Base-by-base conservation (phyloP, 2,797 vertebrate genomes). In the Chaetophractus vellerosus region DNA sequence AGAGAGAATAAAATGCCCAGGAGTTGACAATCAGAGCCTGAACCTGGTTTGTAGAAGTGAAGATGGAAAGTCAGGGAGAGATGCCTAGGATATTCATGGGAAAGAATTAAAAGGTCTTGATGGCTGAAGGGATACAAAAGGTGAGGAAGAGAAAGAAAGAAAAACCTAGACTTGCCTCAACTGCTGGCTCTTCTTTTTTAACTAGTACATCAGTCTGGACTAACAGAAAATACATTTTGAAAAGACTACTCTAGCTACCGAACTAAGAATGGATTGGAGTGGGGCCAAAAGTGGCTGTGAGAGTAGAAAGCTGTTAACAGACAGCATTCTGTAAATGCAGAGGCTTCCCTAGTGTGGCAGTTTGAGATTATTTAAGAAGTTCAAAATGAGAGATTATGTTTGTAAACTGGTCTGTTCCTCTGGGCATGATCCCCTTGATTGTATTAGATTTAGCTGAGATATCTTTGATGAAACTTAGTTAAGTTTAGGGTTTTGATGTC, bases 181-280 rank as follows among this genome's bases (percentile, higher is more conserved):
- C 82, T 81, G 31, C 38, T 15, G 48, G 19, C 38, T 80, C 71
- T 74, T 75, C 80, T 88, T 80, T 61, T 88, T 80, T 61, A 71
- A 41, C 38, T 59, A 79, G 9, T 69, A 55, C 71, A 61, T 80
- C n/a, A 59, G 9, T 93, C 71, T 71, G 12, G 45, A 79, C 71
- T 69, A 45, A 61, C 14, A 80, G 72, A 90, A 88, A 68, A 63
- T 71, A 76, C 26, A 45, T 82, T 41, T 85, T 74, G 80, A 76
- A 82, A 59, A 88, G 72, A 86, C 57, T 38, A 64, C 1, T 83
- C 19, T 72, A 50, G 15, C 68, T 55, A 28, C 28, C 69, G 81
- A 59, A 75, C 38, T 33, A 57, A 57, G 28, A 52, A 94, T 45
- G 41, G 33, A 41, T 50, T 72, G 63, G 55, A 50, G 3, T 45